phyloP scores from a whole-genome alignment of 2,888 invertebrate species.

The Oligia fasciuncula region DNA sequence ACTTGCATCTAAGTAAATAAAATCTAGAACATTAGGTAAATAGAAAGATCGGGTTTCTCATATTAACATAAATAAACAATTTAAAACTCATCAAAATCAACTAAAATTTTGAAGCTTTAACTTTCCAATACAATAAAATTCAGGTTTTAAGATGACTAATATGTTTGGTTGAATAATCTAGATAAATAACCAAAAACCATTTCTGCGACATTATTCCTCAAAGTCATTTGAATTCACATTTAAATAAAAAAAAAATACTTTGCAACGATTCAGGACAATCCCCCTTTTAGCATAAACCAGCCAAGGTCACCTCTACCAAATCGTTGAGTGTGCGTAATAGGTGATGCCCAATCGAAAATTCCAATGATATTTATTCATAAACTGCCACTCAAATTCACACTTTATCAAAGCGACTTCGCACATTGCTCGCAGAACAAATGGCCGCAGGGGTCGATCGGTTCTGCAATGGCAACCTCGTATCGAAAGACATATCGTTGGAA shows the following conservation, averaged over 20 bases:
- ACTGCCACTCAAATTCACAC: not conserved
- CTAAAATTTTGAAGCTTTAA: not conserved
- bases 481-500: not conserved
- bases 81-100: not conserved
- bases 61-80: not conserved
- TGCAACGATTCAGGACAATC: not conserved
- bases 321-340: slow-evolving; percentile 69
- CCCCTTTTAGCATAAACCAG: slow-evolving; percentile 7
- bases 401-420: not conserved
- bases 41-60: not conserved
- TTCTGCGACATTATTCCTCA: not conserved
- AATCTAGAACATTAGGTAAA: not conserved
- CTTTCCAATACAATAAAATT: not conserved
- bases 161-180: not conserved
- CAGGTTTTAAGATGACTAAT: not conserved
- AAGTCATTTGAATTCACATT: not conserved
- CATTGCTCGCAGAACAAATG: not conserved
- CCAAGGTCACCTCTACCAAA: slow-evolving; percentile 45
- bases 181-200: not conserved
- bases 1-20: not conserved
- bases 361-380: not conserved
- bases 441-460: not conserved
- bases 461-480: not conserved
- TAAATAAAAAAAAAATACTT: not conserved
- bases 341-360: slow-evolving; percentile 63